Percentiles rank a stretch among this genome's conserved stretches.
These are phyloP conservation scores for Magallana angulata DNA, from an alignment of 1,140 invertebrate genomes.

Conservation along the genomic window DNA sequence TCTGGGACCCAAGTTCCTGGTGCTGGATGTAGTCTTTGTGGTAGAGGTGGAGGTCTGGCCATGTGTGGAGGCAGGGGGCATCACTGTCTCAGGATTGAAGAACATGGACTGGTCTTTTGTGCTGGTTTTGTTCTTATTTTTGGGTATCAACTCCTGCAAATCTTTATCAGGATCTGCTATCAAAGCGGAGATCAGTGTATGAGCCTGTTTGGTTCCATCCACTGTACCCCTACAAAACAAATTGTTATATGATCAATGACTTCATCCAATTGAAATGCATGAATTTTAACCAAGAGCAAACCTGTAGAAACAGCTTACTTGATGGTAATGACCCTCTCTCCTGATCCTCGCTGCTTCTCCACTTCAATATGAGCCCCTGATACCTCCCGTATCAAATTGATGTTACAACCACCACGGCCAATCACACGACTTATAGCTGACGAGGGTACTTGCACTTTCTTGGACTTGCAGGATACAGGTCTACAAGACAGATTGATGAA, in stretches of 20 bases:
- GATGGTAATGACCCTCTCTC: conserved; percentile 95
- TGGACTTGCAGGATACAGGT: conserved; percentile 67
- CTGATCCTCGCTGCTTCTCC: conserved; percentile 97
- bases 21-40: conserved; percentile 47
- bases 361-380: conserved; percentile 98
- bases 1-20: conserved; percentile 25
- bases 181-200: conserved; percentile 90
- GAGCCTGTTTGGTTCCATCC: conserved; percentile 94
- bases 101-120: conserved; percentile 58
- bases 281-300: too few species aligned
- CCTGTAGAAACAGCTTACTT: conserved; percentile 83
- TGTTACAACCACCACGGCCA: conserved; percentile 96
- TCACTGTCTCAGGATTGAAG: conserved; percentile 70
- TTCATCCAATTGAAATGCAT: too few species aligned
- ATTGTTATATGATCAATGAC: background rate
- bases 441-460: conserved; percentile 86
- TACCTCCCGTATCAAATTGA: conserved; percentile 95
- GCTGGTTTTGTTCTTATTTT: conserved; percentile 79
- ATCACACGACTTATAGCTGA: conserved; percentile 97
- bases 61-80: conserved; percentile 71
- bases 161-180: conserved; percentile 96
- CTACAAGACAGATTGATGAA: background rate
- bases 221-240: conserved; percentile 86
- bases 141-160: conserved; percentile 90
- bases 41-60: conserved; percentile 8